Base-by-base conservation (phyloP, 2,888 invertebrate species). In the Hecatera dysodea region DNA sequence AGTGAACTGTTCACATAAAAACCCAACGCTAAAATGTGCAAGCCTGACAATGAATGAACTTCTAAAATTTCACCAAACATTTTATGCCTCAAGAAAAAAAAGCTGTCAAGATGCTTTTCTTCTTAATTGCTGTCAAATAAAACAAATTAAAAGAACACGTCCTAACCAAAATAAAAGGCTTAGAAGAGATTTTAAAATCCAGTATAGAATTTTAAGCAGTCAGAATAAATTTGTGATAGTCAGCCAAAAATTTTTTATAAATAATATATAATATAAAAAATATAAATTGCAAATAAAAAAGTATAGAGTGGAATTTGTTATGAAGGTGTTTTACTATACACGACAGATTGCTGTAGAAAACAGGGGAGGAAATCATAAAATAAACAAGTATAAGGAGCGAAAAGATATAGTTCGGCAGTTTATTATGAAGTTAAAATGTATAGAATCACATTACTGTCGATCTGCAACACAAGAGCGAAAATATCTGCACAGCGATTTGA, bases 371-470 rank as follows among this genome's bases (percentile, higher is more conserved):
- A 59, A 59, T 27, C 59, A 59, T 57, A 57, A 57, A 44, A 59
- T 59, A 59, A 60, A 60, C 60, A 46, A 60, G 42, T 60, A 29
- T 29, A 29, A 29, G 60, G 59, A 60, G 60, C 60, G 46, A 46
- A 60, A 60, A 63, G 63, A 60, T 60, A 60, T 60, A 60, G 60
- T 81, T 55, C 72, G 62, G 42, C 42, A 72, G 22, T 78, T 62
- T 69, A 75, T 77, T 66, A 73, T 73, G 59, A 82, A 77, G 64
- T 66, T 79, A 67, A 82, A 80, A 78, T 82, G 78, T 57, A 67
- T 78, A 17, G 75, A 80, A 63, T 74, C 80, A 33, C 82, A 82
- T 76, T 78, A 82, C 62, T 80, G 80, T 77, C 80, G 80, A 68
- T 80, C 80, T 61, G 64, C 77, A 50, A 63, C 81, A 74, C 77